Evolutionary conservation across 2,113 vertebrate genomes (phyloP).

Genomic region (Leucoraja erinaceus): DNA sequence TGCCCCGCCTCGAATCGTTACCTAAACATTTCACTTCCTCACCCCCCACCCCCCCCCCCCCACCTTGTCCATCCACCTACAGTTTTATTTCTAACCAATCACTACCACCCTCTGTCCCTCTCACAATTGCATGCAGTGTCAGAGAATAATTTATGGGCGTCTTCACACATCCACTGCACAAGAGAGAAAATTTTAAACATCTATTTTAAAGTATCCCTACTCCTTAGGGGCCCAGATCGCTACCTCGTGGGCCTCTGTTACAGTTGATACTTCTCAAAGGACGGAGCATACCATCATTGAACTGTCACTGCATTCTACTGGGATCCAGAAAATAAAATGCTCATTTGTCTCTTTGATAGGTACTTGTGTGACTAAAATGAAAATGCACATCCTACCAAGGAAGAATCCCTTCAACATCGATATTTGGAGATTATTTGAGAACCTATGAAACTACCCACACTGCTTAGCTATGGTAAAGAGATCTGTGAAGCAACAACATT

Average conservation of each 20-base stretch:
- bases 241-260: too few species aligned
- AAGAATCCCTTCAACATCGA: not conserved
- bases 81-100: too few species aligned
- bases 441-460: not conserved
- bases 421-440: not conserved
- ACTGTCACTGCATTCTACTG: not conserved
- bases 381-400: not conserved
- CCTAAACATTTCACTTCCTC: too few species aligned
- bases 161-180: not conserved
- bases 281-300: too few species aligned
- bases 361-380: not conserved
- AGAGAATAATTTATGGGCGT: not conserved
- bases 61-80: too few species aligned
- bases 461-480: not conserved
- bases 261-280: too few species aligned
- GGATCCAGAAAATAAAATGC: not conserved
- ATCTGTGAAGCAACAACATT: not conserved
- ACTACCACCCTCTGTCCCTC: too few species aligned
- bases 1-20: too few species aligned
- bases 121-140: too few species aligned
- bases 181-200: not conserved
- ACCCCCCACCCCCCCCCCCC: too few species aligned
- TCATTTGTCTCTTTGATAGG: not conserved
- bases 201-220: not conserved
- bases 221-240: too few species aligned